These are phyloP conservation scores for Caenorhabditis elegans DNA, from an alignment of 1,140 invertebrate genomes.

Conservation along the genomic window DNA sequence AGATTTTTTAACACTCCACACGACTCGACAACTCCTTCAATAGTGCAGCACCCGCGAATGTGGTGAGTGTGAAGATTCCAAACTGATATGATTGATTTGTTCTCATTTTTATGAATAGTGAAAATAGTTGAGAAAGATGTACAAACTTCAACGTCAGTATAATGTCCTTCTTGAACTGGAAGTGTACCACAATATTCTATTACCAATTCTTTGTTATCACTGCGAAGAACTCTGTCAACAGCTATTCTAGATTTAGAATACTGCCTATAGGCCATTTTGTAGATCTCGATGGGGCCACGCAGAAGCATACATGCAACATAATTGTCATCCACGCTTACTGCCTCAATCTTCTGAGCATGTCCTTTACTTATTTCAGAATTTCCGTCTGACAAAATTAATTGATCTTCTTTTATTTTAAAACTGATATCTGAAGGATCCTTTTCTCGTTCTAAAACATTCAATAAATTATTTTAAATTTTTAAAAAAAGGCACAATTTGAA, in stretches of 20 bases:
- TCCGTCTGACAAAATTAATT: not conserved
- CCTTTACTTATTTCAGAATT: not conserved
- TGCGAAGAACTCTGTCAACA: not conserved
- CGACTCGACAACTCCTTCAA: not conserved
- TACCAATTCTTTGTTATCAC: not conserved
- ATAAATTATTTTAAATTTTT: too few species aligned
- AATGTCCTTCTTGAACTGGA: not conserved
- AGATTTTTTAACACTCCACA: not conserved
- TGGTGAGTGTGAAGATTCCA: conserved; percentile 4
- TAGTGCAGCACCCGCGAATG: not conserved
- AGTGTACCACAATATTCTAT: not conserved
- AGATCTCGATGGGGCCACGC: not conserved
- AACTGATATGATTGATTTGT: not conserved
- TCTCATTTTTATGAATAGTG: not conserved
- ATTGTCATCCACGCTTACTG: not conserved
- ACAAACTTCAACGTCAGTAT: not conserved
- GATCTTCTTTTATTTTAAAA: not conserved
- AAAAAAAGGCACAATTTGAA: too few species aligned
- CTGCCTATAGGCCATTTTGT: not conserved
- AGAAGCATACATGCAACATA: not conserved
- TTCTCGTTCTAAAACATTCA: not conserved
- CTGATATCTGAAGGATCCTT: not conserved
- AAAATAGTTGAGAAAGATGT: not conserved
- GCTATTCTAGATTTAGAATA: not conserved
- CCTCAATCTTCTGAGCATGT: not conserved